phyloP scores from a whole-genome alignment of 2,113 vertebrate species.

The Laterallus jamaicensis region DNA sequence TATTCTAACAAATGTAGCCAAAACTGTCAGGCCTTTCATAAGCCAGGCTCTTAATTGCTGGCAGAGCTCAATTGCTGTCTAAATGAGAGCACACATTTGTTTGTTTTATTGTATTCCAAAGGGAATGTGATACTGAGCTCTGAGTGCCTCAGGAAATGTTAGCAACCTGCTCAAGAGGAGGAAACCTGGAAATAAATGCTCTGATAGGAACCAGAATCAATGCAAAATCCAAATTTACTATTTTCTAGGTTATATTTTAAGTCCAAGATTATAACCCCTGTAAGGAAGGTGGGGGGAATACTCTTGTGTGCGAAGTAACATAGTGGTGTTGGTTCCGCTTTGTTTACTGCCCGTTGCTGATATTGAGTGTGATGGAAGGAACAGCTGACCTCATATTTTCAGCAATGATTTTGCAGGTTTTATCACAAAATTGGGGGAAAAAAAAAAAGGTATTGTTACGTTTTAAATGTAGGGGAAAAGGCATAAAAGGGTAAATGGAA shows the following conservation, averaged over 20 bases:
- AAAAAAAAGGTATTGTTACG: accelerated
- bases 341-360: background rate
- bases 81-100: background rate
- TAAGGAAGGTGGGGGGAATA: background rate
- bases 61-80: background rate
- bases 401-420: background rate
- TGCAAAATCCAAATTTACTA: background rate
- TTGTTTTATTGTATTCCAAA: background rate
- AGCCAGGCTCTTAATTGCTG: background rate
- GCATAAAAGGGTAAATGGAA: background rate
- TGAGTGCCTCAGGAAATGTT: background rate
- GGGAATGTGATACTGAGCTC: background rate
- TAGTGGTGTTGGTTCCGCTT: background rate
- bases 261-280: background rate
- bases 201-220: background rate
- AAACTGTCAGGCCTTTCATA: background rate
- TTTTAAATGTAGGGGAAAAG: background rate
- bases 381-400: background rate
- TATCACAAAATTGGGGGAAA: background rate
- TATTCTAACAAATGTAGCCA: background rate
- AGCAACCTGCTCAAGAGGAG: background rate
- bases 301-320: background rate
- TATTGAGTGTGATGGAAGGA: background rate
- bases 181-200: background rate
- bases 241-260: background rate